Conservation (phyloP, 1,140 invertebrate genomes). For the Lepidostoma basale region DNA sequence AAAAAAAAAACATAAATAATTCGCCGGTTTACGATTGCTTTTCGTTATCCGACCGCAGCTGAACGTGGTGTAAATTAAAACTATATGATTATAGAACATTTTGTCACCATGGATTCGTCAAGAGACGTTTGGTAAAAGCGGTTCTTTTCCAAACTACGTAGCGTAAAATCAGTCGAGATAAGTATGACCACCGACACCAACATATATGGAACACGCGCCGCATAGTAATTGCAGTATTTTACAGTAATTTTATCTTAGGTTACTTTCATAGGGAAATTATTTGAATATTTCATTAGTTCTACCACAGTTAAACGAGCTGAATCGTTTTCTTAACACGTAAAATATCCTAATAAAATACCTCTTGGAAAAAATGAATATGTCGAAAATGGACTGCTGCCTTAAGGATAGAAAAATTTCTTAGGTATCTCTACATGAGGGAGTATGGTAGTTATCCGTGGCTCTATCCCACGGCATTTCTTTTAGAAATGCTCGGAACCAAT, state of each 20-base stretch:
- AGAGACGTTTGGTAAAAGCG: slow-evolving; percentile 3
- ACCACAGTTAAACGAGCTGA: no score
- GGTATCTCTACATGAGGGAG: no score
- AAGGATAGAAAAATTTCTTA: no score
- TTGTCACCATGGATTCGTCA: slow-evolving; percentile 3
- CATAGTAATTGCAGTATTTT: slow-evolving; percentile 9
- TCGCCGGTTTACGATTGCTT: slow-evolving; percentile 31
- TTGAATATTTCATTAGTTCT: background rate
- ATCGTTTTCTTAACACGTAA: no score
- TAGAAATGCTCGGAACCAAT: no score
- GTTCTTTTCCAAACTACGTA: slow-evolving; percentile 29
- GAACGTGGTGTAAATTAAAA: slow-evolving; percentile 43
- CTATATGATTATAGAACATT: background rate
- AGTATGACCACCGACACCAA: slow-evolving; percentile 28
- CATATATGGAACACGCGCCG: slow-evolving; percentile 26
- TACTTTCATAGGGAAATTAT: slow-evolving; percentile 25
- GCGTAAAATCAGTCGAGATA: slow-evolving; percentile 16
- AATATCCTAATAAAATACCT: no score
- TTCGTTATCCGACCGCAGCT: slow-evolving; percentile 34
- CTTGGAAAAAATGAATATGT: no score
- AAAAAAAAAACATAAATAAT: slow-evolving; percentile 42
- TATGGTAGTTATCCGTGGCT: no score
- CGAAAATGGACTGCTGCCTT: no score
- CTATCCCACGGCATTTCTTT: no score
- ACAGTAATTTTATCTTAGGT: slow-evolving; percentile 4